Base-by-base conservation (phyloP, 2,797 vertebrate genomes). In the Alosa sapidissima region DNA sequence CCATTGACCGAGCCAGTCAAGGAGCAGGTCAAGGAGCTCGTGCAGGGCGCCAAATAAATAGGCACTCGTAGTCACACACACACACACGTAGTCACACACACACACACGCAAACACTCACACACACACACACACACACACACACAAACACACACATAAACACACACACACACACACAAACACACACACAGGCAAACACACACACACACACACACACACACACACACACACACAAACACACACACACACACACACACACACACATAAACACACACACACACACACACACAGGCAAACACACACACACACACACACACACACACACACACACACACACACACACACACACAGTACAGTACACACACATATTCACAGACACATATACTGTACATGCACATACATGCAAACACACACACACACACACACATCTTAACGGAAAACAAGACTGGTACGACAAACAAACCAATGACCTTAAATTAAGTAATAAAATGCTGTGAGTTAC, bases 1-100 rank as follows among this genome's bases (percentile, higher is more conserved):
- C 94, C 94, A 62, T 90, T 94, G 84, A 92, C 93, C 0, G 94
- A 95, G 86, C 94, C 95, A 33, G 65, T 87, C n/a, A 91, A 87
- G 0, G 95, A 96, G 54, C 87, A 92, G 0, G 87, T 93, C 7
- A 93, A 93, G 8, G 89, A 91, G 81, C 87, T 96, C 78, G 93
- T 95, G 90, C 89, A 93, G 68, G 14, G 2, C 1, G 68, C 68
- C 14, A 19, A 75, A 75, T 75, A 75, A 16, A 45, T 13, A 58
- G 54, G 14, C 19, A 21, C 52, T 54, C 52, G 2, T 16, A 13
- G 4, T n/a, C 55, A 58, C 55, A 58, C 55, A 58, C 55, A 58
- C 55, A 58, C 55, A 58, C 55, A 19, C n/a, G n/a, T n/a, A n/a
- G n/a, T n/a, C n/a, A n/a, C 55, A 21, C 14, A 58, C 16, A 58